Conservation (phyloP, 2,797 vertebrate genomes). For the Martes flavigula region DNA sequence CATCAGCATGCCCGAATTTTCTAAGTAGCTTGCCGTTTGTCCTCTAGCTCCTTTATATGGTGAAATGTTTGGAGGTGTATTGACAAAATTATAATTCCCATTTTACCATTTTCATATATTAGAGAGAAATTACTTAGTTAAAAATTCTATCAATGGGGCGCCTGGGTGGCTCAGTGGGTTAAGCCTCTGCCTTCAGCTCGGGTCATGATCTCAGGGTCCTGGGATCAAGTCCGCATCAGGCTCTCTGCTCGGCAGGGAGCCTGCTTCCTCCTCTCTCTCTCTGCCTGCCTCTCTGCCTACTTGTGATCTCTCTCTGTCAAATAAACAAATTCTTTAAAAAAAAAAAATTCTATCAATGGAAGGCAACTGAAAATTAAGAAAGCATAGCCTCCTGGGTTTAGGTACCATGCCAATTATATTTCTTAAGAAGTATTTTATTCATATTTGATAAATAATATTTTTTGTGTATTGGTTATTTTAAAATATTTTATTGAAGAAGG, state of each 20-base stretch:
- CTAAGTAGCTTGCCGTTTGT: neutral
- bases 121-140: neutral
- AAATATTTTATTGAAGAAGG: slow-evolving; percentile 12
- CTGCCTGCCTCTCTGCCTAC: too few relatives aligned
- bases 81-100: neutral
- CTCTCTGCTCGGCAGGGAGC: too few relatives aligned
- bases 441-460: neutral
- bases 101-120: neutral
- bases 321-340: too few relatives aligned
- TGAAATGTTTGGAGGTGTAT: neutral
- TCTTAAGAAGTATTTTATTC: neutral
- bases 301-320: too few relatives aligned
- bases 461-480: slow-evolving; percentile 44
- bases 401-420: neutral
- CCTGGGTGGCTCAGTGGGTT: too few relatives aligned
- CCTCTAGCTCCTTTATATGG: neutral
- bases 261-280: too few relatives aligned
- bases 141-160: neutral
- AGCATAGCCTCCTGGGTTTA: neutral
- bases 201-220: too few relatives aligned
- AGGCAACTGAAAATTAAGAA: neutral
- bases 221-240: too few relatives aligned
- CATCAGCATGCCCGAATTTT: neutral
- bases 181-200: too few relatives aligned
- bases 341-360: neutral